A percentile compares a stretch with the other conserved stretches of the same genome.
Conservation (phyloP, 2,113 vertebrate genomes). For the Collichthys lucidus region DNA sequence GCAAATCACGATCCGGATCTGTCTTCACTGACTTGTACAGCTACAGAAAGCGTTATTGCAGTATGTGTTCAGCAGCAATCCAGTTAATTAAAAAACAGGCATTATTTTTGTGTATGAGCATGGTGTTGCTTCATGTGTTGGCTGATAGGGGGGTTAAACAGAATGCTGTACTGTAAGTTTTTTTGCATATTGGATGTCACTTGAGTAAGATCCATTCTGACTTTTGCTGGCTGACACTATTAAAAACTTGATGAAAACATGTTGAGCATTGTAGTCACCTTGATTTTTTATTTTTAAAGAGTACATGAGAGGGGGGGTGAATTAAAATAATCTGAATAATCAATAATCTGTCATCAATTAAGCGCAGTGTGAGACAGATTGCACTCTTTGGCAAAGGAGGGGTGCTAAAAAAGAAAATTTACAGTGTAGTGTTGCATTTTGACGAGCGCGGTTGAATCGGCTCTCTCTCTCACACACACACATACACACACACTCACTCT, state of each 20-base stretch:
- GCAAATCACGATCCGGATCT: conserved; percentile 55
- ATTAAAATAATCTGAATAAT: no score
- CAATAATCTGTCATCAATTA: background rate
- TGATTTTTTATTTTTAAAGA: background rate
- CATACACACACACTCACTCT: conserved; percentile 75
- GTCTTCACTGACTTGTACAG: conserved; percentile 71
- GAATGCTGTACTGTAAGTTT: conserved; percentile 61
- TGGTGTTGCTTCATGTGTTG: conserved; percentile 76
- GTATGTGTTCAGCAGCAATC: conserved; percentile 55
- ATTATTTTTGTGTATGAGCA: conserved; percentile 78
- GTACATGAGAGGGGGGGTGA: background rate
- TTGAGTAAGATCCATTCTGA: conserved; percentile 63
- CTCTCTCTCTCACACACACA: conserved; percentile 41
- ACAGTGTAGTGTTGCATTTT: conserved; percentile 68
- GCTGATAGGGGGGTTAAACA: conserved; percentile 43
- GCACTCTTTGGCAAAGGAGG: conserved; percentile 11
- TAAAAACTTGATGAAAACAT: conserved; percentile 76
- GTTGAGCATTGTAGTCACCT: conserved; percentile 40
- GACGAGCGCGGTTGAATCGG: conserved; percentile 74
- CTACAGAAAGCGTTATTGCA: conserved; percentile 56
- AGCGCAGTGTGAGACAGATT: background rate
- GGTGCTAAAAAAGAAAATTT: conserved; percentile 35
- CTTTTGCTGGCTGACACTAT: conserved; percentile 81
- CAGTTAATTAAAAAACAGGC: conserved; percentile 56
- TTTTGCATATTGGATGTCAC: conserved; percentile 68